Base-by-base conservation (phyloP, 2,113 vertebrate genomes). In the Tretioscincus oriximinensis region DNA sequence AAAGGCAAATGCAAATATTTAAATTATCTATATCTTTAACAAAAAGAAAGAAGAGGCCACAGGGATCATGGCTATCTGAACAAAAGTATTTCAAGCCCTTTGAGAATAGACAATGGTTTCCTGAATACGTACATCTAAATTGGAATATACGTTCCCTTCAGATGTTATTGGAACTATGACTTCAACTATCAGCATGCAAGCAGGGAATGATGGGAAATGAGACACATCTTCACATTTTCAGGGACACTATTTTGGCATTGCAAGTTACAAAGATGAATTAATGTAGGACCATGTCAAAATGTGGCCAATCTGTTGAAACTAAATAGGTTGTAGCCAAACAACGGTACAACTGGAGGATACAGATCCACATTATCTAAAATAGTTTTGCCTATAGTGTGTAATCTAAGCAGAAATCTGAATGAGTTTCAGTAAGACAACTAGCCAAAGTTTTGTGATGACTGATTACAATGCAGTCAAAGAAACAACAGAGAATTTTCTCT, bases 1-100 rank as follows among this genome's bases (percentile, higher is more conserved):
- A 81, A 78, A 80, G 76, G 24, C 65, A 84, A 70, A 84, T 41
- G 60, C 69, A 65, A 79, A 85, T 77, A 76, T 47, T 54, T 80
- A 65, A 41, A 9, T 6, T 1, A 26, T 28, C 7, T 31, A 1
- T 68, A 18, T 58, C 14, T 58, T 58, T 58, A 58, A 51, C 5
- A 74, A 54, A 21, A 70, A 22, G 20, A 29, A 54, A 24, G 31
- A 6, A 5, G 54, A 24, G 58, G 12, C 10, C 54, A 45, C 18
- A 7, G 1, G n/a, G 2, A 26, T 63, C 4, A 16, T 28, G n/a
- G n/a, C 51, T 51, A 22, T 9, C 12, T 73, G 70, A 49, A 65
- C 60, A 73, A 11, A 24, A 49, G 72, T 58, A 20, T 80, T 24
- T 45, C 31, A 68, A 54, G 16, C 21, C 68, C 9, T 70, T 47